A percentile compares a stretch with the other conserved stretches of the same genome.
These are phyloP conservation scores for Miniopterus natalensis DNA, from an alignment of 2,113 vertebrate genomes.

Conservation along the genomic window DNA sequence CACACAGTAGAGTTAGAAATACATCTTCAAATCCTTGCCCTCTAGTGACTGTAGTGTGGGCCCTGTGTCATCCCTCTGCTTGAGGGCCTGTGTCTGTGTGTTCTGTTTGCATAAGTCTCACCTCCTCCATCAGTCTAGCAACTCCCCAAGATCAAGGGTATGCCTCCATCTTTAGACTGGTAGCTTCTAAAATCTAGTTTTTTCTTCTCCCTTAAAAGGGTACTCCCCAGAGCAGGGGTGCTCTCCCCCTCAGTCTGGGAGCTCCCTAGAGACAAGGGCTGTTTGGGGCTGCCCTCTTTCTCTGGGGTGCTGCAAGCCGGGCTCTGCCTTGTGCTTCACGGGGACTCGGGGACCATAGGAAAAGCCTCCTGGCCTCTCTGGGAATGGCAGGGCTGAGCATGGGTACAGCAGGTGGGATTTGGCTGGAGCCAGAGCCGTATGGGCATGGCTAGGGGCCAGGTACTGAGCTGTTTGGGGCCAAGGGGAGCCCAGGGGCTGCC, in stretches of 20 bases:
- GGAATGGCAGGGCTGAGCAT: neutral
- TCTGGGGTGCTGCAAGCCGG: neutral
- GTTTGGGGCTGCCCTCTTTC: neutral
- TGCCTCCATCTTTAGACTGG: neutral
- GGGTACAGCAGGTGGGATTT: neutral
- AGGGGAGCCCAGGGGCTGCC: neutral
- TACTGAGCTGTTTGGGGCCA: neutral
- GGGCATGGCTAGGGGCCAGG: neutral
- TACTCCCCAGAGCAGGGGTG: neutral
- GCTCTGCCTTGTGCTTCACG: neutral
- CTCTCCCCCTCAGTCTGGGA: neutral
- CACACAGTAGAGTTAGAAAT: neutral
- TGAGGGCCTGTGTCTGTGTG: neutral
- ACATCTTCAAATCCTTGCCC: neutral
- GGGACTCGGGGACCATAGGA: neutral
- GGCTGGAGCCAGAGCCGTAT: neutral
- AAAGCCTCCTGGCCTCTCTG: neutral
- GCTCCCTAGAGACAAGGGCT: neutral
- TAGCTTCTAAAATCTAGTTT: neutral
- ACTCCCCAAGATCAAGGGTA: neutral
- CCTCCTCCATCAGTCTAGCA: neutral
- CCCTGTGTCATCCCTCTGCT: neutral
- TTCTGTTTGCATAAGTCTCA: neutral
- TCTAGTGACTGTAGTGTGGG: rapidly evolving
- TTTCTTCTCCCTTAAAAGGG: neutral